Conservation (phyloP, 1,140 invertebrate genomes). For the Pemphigus obesinymphae region DNA sequence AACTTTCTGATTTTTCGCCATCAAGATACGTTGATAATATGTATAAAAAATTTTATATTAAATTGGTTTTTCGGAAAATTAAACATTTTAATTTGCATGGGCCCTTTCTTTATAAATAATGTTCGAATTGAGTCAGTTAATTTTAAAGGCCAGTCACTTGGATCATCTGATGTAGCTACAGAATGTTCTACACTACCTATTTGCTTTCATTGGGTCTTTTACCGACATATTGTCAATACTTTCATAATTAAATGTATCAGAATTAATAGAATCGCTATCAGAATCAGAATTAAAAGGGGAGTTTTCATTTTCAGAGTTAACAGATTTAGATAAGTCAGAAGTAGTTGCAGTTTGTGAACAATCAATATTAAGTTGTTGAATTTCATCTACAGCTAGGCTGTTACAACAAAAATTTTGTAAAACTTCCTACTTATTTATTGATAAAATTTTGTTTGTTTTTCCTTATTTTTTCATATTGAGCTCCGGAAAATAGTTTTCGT, state of each 20-base stretch:
- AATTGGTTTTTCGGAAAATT: neutral
- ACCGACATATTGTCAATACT: neutral
- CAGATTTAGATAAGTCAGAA: neutral
- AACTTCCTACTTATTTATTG: no score
- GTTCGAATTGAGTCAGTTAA: neutral
- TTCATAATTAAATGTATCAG: neutral
- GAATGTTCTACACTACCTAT: neutral
- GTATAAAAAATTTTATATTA: neutral
- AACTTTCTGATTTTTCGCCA: neutral
- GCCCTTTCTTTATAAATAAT: conserved; percentile 1
- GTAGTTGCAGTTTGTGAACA: neutral
- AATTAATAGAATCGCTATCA: neutral
- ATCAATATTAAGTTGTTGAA: neutral
- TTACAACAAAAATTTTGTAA: neutral
- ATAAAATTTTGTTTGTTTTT: no score
- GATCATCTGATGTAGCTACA: neutral
- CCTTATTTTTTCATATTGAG: no score
- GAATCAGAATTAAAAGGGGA: neutral
- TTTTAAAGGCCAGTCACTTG: neutral
- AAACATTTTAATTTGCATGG: neutral
- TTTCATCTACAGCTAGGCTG: neutral
- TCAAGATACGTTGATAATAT: neutral
- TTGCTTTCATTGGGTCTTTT: neutral
- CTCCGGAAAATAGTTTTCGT: no score
- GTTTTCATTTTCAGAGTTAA: neutral